Evolutionary conservation across 2,888 invertebrate species (phyloP), one percentile per base, ranked within the genome.

Genomic region (Poecilobothrus nobilitatus): DNA sequence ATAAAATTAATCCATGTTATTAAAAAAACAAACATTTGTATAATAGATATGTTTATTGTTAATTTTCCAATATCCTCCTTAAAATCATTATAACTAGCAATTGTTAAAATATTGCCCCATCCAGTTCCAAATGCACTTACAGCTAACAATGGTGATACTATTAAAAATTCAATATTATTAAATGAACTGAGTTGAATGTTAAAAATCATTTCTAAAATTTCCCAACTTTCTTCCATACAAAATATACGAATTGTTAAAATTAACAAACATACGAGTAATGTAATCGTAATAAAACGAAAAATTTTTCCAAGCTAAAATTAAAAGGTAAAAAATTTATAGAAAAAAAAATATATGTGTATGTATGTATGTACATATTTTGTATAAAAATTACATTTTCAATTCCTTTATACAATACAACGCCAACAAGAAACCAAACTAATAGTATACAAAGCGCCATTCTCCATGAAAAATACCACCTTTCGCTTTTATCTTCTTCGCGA

Each of bases 51-150:
- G 78, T 79, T 79, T 65, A 77, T 68, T 8, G 76, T 76, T 27
- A 76, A 69, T 9, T 76, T 76, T 67, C 88, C 84, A 74, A 88
- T 89, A 74, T 89, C 88, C 75, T 89, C 90, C 73, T 87, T 84
- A 76, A 91, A 91, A 73, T 85, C 85, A 78, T 92, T 93, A 78
- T 90, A 92, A 78, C 93, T 93, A 67, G 92, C 90, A 87, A 92
- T 88, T 76, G 91, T 91, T 68, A 92, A 84, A 65, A 92, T 85
- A 21, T 91, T 91, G 34, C 92, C 93, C 89, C 91, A 92, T 1
- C 92, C 92, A 0, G 92, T 91, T 1, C 95, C 95, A 65, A 95
- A 10, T 69, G 70, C 41, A 70, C 70, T 66, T 71, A 70, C 9
- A 66, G 69, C 65, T 71, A 71, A 20, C n/a, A 34, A 15, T 61